phyloP scores from a whole-genome alignment of 2,113 vertebrate species.

The sheep (Ovis aries) region ARS-UI_Ramb_v3.0 NC_056067.1:23308001-23308500 shows the following conservation, averaged over 20 bases:
- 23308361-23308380: background rate
- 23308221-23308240: background rate
- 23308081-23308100: background rate
- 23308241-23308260: background rate
- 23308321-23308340: background rate
- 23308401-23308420: background rate
- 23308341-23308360: background rate
- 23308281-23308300: background rate
- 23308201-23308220: background rate
- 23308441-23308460: accelerated
- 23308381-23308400: background rate
- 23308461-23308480: background rate
- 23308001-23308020: background rate
- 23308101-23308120: background rate
- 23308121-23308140: background rate
- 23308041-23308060: background rate
- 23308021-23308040: background rate
- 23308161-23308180: too few species aligned
- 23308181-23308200: background rate
- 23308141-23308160: background rate
- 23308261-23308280: background rate
- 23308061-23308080: background rate
- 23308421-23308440: background rate
- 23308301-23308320: background rate
- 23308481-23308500: background rate